Evolutionary conservation across 1,140 invertebrate genomes (phyloP).

Genomic region (Leptinotarsa texana): DNA sequence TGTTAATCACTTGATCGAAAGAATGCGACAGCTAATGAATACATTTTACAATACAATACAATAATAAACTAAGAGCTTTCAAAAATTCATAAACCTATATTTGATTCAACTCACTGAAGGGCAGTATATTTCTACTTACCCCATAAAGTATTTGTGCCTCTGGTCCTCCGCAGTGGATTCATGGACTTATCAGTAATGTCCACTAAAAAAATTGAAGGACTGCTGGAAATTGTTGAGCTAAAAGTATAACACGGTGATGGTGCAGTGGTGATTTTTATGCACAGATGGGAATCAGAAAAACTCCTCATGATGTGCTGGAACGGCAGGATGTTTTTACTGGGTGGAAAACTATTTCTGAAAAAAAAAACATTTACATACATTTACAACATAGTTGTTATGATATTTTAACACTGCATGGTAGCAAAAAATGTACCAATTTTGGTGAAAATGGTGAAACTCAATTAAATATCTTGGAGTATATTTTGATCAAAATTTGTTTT

Average conservation of each 20-base stretch:
- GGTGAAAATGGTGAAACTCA: too few species aligned
- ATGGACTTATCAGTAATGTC: constrained; percentile 58
- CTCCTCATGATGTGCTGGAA: constrained; percentile 74
- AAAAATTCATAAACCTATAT: too few species aligned
- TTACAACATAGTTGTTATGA: too few species aligned
- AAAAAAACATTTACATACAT: constrained; percentile 7
- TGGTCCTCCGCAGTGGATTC: constrained; percentile 56
- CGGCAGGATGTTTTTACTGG: constrained; percentile 66
- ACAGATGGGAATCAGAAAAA: constrained; percentile 73
- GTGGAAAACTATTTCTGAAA: constrained; percentile 69
- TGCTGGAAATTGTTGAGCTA: constrained; percentile 61
- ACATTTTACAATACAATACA: too few species aligned
- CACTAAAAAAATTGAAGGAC: constrained; percentile 62
- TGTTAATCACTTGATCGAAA: too few species aligned
- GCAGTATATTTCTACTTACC: constrained; percentile 33
- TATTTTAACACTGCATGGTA: too few species aligned
- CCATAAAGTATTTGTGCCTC: constrained; percentile 53
- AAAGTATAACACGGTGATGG: constrained; percentile 60
- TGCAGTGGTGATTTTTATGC: constrained; percentile 66
- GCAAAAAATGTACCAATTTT: too few species aligned
- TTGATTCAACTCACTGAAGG: too few species aligned
- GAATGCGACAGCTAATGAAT: too few species aligned
- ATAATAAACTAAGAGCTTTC: too few species aligned
- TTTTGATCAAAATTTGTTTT: too few species aligned
- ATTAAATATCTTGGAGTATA: too few species aligned